Conservation (phyloP, 2,888 invertebrate species). For the Operophtera brumata region DNA sequence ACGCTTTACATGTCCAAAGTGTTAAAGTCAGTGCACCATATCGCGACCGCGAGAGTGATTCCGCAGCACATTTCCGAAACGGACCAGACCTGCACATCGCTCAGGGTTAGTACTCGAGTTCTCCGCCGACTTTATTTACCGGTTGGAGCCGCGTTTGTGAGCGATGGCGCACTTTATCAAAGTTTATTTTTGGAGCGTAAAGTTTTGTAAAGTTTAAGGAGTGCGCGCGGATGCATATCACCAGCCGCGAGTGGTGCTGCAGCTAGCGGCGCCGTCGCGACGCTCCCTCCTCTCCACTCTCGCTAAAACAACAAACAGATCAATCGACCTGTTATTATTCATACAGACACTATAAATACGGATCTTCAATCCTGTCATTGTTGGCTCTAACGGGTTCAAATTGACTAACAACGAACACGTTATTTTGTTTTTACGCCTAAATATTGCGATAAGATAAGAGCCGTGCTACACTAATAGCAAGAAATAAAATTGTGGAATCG, state of each 20-base stretch:
- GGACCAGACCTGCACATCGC: conserved; percentile 71
- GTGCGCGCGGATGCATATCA: conserved; percentile 74
- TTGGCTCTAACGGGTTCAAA: conserved; percentile 45
- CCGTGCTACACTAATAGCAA: conserved; percentile 62
- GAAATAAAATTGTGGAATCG: conserved; percentile 77
- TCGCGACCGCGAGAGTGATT: conserved; percentile 75
- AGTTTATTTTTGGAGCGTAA: conserved; percentile 72
- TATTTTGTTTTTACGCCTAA: conserved; percentile 70
- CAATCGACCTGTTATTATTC: conserved; percentile 68
- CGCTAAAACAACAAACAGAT: conserved; percentile 78
- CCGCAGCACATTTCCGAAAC: conserved; percentile 71
- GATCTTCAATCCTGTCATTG: conserved; percentile 45
- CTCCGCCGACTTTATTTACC: conserved; percentile 42
- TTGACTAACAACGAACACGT: conserved; percentile 53
- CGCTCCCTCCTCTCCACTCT: conserved; percentile 68
- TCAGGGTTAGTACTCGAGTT: conserved; percentile 74
- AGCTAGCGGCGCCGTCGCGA: conserved; percentile 72
- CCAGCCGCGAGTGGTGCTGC: conserved; percentile 64
- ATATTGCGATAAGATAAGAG: conserved; percentile 73
- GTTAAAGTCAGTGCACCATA: conserved; percentile 77
- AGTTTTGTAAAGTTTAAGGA: conserved; percentile 71
- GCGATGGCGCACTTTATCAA: conserved; percentile 56
- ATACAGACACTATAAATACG: conserved; percentile 56
- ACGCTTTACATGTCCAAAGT: conserved; percentile 77
- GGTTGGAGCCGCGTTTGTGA: conserved; percentile 49